These are phyloP conservation scores for Eupsilia transversa DNA, from an alignment of 2,888 invertebrate genomes.

Conservation along the genomic window DNA sequence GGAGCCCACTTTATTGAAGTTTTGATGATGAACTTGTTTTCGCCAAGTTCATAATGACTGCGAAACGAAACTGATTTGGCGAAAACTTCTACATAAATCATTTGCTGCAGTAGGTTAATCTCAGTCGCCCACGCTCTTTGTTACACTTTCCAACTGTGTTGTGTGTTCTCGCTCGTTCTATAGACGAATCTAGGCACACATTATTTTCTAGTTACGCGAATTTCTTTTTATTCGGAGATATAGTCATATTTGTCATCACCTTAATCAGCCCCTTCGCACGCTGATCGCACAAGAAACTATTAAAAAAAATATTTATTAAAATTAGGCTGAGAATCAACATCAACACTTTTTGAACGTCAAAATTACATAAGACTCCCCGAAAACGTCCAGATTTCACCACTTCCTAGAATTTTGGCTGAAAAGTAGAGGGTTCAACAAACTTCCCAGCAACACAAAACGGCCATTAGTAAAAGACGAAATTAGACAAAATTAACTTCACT, in stretches of 20 bases:
- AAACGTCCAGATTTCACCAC: neutral
- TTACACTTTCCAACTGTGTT: conserved; percentile 47
- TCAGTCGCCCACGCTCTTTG: conserved; percentile 51
- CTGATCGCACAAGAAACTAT: neutral
- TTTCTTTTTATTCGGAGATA: neutral
- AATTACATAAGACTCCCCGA: neutral
- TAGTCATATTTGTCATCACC: no score
- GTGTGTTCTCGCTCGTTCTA: conserved; percentile 42
- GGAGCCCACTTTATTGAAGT: neutral
- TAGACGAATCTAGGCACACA: conserved; percentile 1
- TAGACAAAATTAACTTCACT: neutral
- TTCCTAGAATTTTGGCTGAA: neutral
- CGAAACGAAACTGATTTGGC: conserved; percentile 45
- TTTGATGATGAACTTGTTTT: conserved; percentile 13
- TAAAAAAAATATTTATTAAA: neutral
- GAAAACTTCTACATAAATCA: conserved; percentile 42
- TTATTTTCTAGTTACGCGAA: neutral
- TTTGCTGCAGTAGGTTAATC: conserved; percentile 44
- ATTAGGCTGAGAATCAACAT: neutral
- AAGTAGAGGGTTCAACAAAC: neutral
- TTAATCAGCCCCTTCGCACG: no score
- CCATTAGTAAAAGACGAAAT: neutral
- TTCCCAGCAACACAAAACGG: neutral
- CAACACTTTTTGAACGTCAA: neutral
- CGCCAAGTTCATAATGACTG: conserved; percentile 9